Evolutionary conservation across 2,888 invertebrate species (phyloP).

Genomic region (Anaspis maculata): DNA sequence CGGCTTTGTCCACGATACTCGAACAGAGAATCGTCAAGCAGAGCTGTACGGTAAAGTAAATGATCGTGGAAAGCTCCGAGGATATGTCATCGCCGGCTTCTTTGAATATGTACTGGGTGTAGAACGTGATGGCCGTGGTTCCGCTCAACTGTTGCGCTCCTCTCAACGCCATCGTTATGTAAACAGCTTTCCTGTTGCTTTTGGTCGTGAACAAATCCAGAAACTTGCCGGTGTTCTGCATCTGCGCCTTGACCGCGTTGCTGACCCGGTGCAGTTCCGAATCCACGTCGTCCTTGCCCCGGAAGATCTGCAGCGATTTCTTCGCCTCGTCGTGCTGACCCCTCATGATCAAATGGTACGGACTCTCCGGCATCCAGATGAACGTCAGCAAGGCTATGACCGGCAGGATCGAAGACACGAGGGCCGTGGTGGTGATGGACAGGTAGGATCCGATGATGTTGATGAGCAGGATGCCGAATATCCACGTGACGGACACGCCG

Average conservation of each 20-base stretch:
- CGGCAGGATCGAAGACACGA: conserved; percentile 10
- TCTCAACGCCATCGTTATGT: conserved; percentile 6
- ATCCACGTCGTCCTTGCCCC: conserved; percentile 10
- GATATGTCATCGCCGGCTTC: conserved; percentile 39
- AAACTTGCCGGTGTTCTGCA: conserved; percentile 6
- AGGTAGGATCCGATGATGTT: conserved; percentile 49
- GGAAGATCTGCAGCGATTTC: conserved; percentile 5
- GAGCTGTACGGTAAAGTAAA: conserved; percentile 45
- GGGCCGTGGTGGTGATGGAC: conserved; percentile 7
- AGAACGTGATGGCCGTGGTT: conserved; percentile 54
- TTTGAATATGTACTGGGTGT: conserved; percentile 47
- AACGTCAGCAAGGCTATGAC: conserved; percentile 7
- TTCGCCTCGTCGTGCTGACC: conserved; percentile 5
- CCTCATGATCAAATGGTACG: conserved; percentile 9
- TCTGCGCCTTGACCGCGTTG: conserved; percentile 9
- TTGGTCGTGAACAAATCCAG: conserved; percentile 9
- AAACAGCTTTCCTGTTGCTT: conserved; percentile 9
- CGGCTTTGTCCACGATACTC: conserved; percentile 49
- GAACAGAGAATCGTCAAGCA: conserved; percentile 47
- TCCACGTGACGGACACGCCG: conserved; percentile 48
- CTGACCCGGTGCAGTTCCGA: conserved; percentile 8
- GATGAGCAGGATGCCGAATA: conserved; percentile 52
- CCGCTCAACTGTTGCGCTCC: conserved; percentile 47
- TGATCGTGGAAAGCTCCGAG: conserved; percentile 28
- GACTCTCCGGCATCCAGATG: conserved; percentile 15